Conservation (phyloP, 2,797 vertebrate genomes). For the Molossus molossus region DNA sequence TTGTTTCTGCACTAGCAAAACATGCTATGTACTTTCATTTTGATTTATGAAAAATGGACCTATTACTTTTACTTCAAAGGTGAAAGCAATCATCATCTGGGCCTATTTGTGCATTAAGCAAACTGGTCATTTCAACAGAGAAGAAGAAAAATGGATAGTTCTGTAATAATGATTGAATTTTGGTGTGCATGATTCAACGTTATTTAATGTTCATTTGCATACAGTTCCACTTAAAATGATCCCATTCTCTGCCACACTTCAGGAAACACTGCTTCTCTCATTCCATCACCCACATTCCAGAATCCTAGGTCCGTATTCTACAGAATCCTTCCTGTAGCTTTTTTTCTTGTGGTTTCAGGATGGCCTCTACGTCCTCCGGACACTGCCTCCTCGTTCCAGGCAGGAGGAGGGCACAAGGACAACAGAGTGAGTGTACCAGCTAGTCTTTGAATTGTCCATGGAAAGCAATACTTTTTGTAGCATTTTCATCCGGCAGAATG, state of each 20-base stretch:
- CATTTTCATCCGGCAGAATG: not conserved
- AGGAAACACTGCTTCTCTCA: not conserved
- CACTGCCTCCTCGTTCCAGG: not conserved
- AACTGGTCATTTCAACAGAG: not conserved
- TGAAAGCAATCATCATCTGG: not conserved
- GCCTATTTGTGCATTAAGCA: not conserved
- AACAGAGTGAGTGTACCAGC: not conserved
- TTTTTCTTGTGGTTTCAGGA: not conserved
- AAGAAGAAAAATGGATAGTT: not conserved
- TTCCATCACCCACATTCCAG: not conserved
- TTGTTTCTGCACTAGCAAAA: conserved; percentile 11
- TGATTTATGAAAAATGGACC: not conserved
- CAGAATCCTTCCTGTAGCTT: not conserved
- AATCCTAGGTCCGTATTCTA: not conserved
- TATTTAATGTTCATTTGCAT: not conserved
- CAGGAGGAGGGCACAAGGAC: not conserved
- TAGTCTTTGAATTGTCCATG: not conserved
- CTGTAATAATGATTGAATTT: not conserved
- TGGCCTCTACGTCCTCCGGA: not conserved
- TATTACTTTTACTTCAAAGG: not conserved
- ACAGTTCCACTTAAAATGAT: not conserved
- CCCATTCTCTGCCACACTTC: not conserved
- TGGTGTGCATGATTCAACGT: not conserved
- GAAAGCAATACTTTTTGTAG: not conserved
- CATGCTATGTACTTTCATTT: not conserved